Evolutionary conservation across 1,140 invertebrate genomes (phyloP), one percentile per base, ranked within the genome.

Genomic region (Bombus confusus): DNA sequence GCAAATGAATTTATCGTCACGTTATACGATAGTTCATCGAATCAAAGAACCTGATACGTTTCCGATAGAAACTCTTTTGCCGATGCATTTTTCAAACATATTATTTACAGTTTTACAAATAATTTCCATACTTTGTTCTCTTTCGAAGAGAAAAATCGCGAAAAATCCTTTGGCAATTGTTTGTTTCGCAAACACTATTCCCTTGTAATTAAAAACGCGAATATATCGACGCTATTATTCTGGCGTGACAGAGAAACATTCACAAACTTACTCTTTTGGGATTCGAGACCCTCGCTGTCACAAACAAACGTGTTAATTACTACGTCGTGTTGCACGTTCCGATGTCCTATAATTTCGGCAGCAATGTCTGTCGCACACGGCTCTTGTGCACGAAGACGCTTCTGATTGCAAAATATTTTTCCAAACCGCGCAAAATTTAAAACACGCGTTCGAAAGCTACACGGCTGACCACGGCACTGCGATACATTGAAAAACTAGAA

Each of bases 221-320:
- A 73, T 73, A 31, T 41, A 73, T 39, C 39, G 39, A 75, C 25
- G 31, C 10, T 37, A 75, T 57, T 47, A 47, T 75, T 52, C 39
- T 13, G 25, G 5, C 28, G 71, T 18, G 71, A 74, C n/a, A 34
- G 18, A 47, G 12, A 2, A 37, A 74, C 9, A 34, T 47, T 47
- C 31, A 9, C 3, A 43, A 73, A 73, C 41, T 31, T 41, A 47
- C 41, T 31, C 47, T 59, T 76, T 28, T 39, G 31, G 47, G 13
- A 59, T 59, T 37, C 74, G 34, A 62, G 28, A 4, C 34, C 8
- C 52, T 37, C 2, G 28, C n/a, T 47, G 41, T 47, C 18, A 47
- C 74, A 28, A 47, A 31, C 52, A 76, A 76, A 39, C 74, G 34
- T 12, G 34, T 59, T 76, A 76, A 76, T 76, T 76, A 62, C 74